Evolutionary conservation across 1,140 invertebrate genomes (phyloP).

Genomic region (Helicoverpa zea): DNA sequence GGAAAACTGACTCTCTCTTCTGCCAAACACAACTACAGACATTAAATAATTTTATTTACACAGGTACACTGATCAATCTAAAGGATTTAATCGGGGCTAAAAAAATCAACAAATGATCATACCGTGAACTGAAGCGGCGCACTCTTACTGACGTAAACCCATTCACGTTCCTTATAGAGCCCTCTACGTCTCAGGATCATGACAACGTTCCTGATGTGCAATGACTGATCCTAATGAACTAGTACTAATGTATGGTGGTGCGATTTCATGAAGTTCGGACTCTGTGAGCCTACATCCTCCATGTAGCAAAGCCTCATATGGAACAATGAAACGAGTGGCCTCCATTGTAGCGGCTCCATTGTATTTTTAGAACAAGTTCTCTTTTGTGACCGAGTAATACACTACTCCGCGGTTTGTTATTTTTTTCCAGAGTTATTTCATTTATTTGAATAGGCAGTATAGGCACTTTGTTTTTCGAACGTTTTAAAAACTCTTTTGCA

Average conservation of each 20-base stretch:
- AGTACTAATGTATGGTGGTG: neutral
- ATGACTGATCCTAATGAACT: no score
- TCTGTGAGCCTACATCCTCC: neutral
- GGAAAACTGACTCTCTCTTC: no score
- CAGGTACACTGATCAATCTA: no score
- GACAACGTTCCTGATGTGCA: no score
- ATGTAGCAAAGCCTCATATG: neutral
- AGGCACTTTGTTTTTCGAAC: neutral
- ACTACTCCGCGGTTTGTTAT: slow-evolving; percentile 24
- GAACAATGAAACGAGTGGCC: slow-evolving; percentile 41
- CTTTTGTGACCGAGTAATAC: slow-evolving; percentile 34
- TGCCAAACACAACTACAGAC: no score
- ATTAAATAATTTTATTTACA: no score
- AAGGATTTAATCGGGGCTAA: no score
- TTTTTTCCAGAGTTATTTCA: slow-evolving; percentile 1
- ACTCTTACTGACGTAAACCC: no score
- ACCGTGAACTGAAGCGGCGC: no score
- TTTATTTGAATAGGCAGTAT: neutral
- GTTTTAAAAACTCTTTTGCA: neutral
- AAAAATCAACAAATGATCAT: no score
- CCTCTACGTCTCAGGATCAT: no score
- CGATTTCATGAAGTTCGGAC: neutral
- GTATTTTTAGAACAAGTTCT: slow-evolving; percentile 43
- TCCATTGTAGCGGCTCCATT: slow-evolving; percentile 31
- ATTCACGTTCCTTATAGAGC: no score